A percentile compares a stretch with the other conserved stretches of the same genome.
These are phyloP conservation scores for Anseranas semipalmata DNA, from an alignment of 2,113 vertebrate genomes.

Conservation along the genomic window DNA sequence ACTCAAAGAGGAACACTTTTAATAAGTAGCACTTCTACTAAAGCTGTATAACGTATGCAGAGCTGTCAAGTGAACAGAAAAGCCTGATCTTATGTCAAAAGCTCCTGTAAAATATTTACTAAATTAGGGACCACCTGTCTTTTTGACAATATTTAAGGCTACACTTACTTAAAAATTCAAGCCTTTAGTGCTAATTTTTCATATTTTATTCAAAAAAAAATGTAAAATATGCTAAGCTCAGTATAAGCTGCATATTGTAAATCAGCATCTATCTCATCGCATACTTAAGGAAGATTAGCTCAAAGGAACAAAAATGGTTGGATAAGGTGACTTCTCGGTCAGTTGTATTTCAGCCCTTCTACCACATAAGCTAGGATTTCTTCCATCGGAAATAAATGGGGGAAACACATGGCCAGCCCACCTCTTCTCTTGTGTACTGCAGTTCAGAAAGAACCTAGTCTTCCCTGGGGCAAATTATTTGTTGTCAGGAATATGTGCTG, in stretches of 20 bases:
- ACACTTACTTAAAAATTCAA: not conserved
- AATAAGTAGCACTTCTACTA: not conserved
- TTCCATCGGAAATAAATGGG: not conserved
- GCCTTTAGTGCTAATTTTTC: not conserved
- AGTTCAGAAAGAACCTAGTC: not conserved
- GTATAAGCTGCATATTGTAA: not conserved
- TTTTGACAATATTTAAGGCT: not conserved
- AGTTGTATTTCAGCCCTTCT: not conserved
- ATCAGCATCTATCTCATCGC: not conserved
- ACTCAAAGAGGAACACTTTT: not conserved
- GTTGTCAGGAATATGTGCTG: not conserved
- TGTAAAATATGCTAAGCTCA: not conserved
- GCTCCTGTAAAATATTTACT: not conserved
- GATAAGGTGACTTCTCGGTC: not conserved
- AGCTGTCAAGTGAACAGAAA: not conserved
- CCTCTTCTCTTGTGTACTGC: not conserved
- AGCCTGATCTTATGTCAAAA: not conserved
- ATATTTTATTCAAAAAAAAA: not conserved
- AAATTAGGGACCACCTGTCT: not conserved
- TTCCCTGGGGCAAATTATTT: conserved; percentile 10
- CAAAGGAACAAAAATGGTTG: not conserved
- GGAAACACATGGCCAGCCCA: not conserved
- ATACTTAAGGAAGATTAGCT: not conserved
- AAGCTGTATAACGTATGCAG: not conserved
- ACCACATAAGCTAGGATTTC: not conserved